Conservation (phyloP, 2,888 invertebrate genomes). For the Theodoxus fluviatilis region DNA sequence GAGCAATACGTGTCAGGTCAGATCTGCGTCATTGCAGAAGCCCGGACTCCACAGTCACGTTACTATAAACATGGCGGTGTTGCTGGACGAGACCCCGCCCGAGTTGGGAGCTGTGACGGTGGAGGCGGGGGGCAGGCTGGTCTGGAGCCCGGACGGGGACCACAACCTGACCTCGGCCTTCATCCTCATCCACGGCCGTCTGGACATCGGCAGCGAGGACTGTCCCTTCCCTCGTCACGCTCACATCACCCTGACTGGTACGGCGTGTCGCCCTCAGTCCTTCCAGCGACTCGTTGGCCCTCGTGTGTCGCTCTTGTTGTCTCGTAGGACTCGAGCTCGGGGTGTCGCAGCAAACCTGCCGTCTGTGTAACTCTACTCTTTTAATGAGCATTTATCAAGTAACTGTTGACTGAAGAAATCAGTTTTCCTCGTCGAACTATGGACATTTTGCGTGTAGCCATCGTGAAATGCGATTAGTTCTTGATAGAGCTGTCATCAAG, state of each 20-base stretch:
- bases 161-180: slow-evolving; percentile 26
- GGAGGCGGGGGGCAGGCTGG: slow-evolving; percentile 29
- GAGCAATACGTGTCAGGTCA: too few species aligned
- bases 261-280: too few species aligned
- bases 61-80: slow-evolving; percentile 23
- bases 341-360: not conserved
- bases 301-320: not conserved
- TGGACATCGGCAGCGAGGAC: slow-evolving; percentile 41
- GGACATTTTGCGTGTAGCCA: too few species aligned
- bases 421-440: too few species aligned
- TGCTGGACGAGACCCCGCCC: slow-evolving; percentile 32
- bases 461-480: too few species aligned
- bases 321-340: not conserved
- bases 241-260: slow-evolving; percentile 37
- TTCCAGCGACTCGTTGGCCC: too few species aligned
- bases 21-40: too few species aligned
- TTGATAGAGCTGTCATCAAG: too few species aligned
- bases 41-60: slow-evolving; percentile 17
- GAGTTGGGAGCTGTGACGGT: slow-evolving; percentile 29
- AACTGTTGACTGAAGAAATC: too few species aligned
- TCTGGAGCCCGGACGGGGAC: slow-evolving; percentile 31
- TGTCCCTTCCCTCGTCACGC: slow-evolving; percentile 36
- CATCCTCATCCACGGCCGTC: slow-evolving; percentile 34
- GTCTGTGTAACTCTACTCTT: too few species aligned
- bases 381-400: too few species aligned